These are phyloP conservation scores for Drosophila jambulina DNA, from an alignment of 1,140 invertebrate species.

Conservation along the genomic window DNA sequence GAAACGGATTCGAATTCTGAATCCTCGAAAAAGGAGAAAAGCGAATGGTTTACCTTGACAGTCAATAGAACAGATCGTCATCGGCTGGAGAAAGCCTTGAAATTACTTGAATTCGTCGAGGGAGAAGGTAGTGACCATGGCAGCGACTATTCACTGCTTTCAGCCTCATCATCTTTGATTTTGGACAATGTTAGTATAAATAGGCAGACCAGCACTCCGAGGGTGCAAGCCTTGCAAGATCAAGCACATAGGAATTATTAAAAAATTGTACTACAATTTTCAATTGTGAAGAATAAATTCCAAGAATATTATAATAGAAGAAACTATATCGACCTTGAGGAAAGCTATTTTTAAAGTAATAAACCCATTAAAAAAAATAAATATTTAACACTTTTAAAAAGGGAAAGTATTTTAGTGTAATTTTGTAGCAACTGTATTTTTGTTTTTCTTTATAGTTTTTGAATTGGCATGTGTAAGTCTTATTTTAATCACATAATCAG, in stretches of 20 bases:
- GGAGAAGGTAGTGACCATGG: background rate
- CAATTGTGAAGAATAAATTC: background rate
- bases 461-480: background rate
- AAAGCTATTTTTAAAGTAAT: background rate
- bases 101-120: slow-evolving; percentile 4
- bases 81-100: slow-evolving; percentile 13
- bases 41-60: background rate
- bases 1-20: background rate
- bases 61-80: background rate
- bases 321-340: background rate
- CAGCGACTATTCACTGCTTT: background rate
- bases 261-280: background rate
- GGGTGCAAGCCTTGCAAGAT: background rate
- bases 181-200: background rate
- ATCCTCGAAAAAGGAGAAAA: too few species aligned
- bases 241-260: background rate
- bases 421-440: background rate
- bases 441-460: background rate
- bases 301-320: background rate
- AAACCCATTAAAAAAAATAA: background rate
- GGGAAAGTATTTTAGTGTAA: background rate
- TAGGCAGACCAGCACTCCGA: background rate
- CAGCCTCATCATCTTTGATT: background rate
- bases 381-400: background rate
- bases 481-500: background rate